phyloP scores from a whole-genome alignment of 2,888 invertebrate species.

The Cryptus armator region DNA sequence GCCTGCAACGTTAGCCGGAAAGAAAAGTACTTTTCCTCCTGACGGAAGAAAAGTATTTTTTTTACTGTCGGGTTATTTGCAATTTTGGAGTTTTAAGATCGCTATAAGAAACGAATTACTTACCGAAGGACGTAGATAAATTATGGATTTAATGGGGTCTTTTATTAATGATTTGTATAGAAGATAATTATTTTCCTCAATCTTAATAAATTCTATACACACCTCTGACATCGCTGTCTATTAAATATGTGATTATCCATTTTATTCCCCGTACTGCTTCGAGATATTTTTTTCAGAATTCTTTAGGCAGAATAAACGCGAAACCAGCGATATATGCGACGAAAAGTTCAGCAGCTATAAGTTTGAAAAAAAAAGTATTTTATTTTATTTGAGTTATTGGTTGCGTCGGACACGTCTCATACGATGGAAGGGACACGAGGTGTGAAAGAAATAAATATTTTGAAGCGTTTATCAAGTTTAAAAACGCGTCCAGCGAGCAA shows the following conservation, averaged over 20 bases:
- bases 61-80: conserved; percentile 2
- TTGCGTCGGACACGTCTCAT: neutral
- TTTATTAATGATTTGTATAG: neutral
- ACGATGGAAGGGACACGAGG: neutral
- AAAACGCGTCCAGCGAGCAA: neutral
- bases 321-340: too few relatives aligned
- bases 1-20: too few relatives aligned
- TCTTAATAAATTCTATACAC: neutral
- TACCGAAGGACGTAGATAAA: neutral
- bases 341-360: too few relatives aligned
- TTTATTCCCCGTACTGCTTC: too few relatives aligned
- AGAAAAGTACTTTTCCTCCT: too few relatives aligned
- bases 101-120: neutral
- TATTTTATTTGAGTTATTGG: too few relatives aligned
- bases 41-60: neutral
- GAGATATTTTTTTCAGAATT: too few relatives aligned
- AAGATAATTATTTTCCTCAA: neutral
- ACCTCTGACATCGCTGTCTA: too few relatives aligned
- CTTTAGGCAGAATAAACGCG: too few relatives aligned
- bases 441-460: neutral
- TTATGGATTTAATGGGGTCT: neutral
- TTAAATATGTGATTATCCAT: too few relatives aligned
- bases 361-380: too few relatives aligned
- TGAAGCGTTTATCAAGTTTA: neutral
- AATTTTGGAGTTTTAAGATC: neutral